Base-by-base conservation (phyloP, 2,888 invertebrate species). In the Ditula angustiorana region DNA sequence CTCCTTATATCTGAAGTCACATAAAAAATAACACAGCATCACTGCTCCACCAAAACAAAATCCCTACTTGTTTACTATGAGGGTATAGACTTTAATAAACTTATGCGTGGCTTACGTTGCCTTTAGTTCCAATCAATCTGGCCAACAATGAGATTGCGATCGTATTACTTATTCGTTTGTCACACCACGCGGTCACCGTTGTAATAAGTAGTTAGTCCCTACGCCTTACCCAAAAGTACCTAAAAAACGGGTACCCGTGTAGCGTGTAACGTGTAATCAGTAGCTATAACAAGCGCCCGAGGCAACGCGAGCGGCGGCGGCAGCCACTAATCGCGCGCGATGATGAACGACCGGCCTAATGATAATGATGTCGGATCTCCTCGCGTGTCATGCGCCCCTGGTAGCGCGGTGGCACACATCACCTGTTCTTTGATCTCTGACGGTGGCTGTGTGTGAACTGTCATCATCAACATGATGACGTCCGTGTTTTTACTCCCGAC, bases 401-500 rank as follows among this genome's bases (percentile, higher is more conserved):
- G 84, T 86, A 80, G 69, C 61, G 63, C 67, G 69, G 78, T 79
- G 76, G 79, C 78, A 78, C 77, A 80, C 73, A 78, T 80, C 81
- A 83, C 80, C 81, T 83, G 84, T 81, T 81, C 79, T 78, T 77
- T 80, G 76, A 78, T 79, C 79, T 76, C 70, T 69, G 65, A 23
- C 52, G 52, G 50, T 47, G 64, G 44, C 58, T 28, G 58, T 59
- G 59, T 58, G 58, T 52, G 47, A 24, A 35, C 33, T 55, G 44
- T 46, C 61, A 53, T 52, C 57, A 44, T 52, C 30, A 4, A n/a
- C n/a, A n/a, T n/a, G n/a, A n/a, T n/a, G n/a, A n/a, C n/a, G n/a
- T n/a, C n/a, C n/a, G n/a, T n/a, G n/a, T n/a, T n/a, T n/a, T n/a
- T n/a, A n/a, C n/a, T n/a, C n/a, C n/a, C n/a, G n/a, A n/a, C n/a